Evolutionary conservation across 2,797 vertebrate species (phyloP).

Genomic region (Schizopygopsis malacanthus): DNA sequence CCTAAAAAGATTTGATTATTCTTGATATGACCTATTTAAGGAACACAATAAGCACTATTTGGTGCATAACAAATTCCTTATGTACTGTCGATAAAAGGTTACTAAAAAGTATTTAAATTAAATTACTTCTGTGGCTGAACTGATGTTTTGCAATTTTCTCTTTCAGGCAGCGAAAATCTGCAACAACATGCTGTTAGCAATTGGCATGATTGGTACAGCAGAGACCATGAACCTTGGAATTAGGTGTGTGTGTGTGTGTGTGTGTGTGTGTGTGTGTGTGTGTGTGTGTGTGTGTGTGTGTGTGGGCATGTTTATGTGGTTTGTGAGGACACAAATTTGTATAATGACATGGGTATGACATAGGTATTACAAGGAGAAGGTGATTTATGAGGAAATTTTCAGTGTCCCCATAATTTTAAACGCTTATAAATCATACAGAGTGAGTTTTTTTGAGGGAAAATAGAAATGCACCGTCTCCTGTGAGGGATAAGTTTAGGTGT

Average conservation of each 20-base stretch:
- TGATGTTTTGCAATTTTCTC: conserved; percentile 42
- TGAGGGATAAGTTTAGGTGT: no score
- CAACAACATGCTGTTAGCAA: conserved; percentile 98
- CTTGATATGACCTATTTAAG: neutral
- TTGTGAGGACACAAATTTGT: no score
- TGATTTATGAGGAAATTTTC: no score
- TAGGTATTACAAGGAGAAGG: no score
- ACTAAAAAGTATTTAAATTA: neutral
- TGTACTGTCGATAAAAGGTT: neutral
- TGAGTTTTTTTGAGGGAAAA: no score
- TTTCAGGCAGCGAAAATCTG: conserved; percentile 97
- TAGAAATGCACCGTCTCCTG: no score
- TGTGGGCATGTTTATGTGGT: neutral
- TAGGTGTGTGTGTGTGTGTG: conserved; percentile 72
- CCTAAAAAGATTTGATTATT: conserved; percentile 1
- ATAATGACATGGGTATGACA: no score
- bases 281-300: neutral
- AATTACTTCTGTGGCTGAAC: neutral
- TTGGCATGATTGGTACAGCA: conserved; percentile 97
- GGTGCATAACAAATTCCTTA: neutral
- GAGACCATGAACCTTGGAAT: conserved; percentile 99
- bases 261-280: conserved; percentile 63
- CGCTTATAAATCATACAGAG: no score
- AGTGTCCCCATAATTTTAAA: no score
- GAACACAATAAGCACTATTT: neutral